Conservation (phyloP, 2,888 invertebrate genomes). For the Drosophila falleni region DNA sequence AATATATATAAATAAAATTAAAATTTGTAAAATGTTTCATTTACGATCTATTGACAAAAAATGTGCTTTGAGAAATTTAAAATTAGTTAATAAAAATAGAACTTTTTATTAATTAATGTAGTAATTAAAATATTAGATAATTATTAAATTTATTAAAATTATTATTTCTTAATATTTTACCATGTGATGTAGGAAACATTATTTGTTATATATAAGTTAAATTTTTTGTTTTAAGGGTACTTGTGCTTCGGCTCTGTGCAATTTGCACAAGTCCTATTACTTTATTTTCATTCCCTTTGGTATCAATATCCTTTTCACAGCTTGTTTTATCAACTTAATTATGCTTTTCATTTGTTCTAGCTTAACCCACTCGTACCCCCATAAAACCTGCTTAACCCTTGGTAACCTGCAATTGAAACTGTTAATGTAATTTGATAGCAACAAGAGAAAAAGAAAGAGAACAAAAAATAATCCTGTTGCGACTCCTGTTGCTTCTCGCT, state of each 20-base stretch:
- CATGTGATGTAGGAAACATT: background rate
- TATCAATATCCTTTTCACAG: conserved; percentile 6
- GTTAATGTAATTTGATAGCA: conserved; percentile 41
- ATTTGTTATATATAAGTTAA: background rate
- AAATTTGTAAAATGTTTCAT: too few species aligned
- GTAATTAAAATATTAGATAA: too few species aligned
- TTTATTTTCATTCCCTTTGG: background rate
- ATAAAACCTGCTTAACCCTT: too few species aligned
- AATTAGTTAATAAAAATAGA: too few species aligned
- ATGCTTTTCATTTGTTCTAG: conserved; percentile 9
- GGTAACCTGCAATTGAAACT: conserved; percentile 5
- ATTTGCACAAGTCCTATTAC: background rate
- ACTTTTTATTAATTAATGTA: too few species aligned
- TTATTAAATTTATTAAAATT: too few species aligned
- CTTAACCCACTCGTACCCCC: background rate
- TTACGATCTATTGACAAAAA: too few species aligned
- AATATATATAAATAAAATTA: too few species aligned
- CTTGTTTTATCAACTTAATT: conserved; percentile 25
- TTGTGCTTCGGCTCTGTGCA: background rate
- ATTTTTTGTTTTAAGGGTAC: background rate
- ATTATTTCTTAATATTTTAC: background rate
- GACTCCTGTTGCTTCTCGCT: conserved; percentile 21
- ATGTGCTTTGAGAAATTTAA: too few species aligned
- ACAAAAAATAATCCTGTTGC: conserved; percentile 5
- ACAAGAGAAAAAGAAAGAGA: background rate